Conservation (phyloP, 2,113 vertebrate species). For the Syngnathus scovelli region DNA sequence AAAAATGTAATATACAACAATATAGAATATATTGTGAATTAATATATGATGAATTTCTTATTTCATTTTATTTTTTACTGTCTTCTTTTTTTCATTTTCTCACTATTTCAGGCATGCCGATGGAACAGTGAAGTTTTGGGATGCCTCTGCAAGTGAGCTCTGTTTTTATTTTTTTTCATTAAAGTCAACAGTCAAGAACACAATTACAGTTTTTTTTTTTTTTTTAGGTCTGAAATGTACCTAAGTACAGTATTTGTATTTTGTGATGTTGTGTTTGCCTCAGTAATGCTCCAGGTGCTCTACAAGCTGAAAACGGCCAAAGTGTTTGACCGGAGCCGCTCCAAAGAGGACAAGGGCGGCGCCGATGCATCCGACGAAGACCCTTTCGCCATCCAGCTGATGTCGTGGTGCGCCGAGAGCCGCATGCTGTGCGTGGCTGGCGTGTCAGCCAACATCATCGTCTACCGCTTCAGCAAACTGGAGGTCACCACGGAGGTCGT, state of each 20-base stretch:
- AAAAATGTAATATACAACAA: neutral
- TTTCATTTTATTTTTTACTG: neutral
- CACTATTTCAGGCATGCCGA: conserved; percentile 84
- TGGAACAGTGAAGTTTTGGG: conserved; percentile 98
- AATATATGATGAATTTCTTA: neutral
- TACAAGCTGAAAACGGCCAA: conserved; percentile 99
- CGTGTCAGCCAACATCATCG: conserved; percentile 91
- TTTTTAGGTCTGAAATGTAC: neutral
- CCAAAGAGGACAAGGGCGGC: conserved; percentile 87
- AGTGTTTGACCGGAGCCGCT: conserved; percentile 93
- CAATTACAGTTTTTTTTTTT: neutral
- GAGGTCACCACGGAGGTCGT: conserved; percentile 91
- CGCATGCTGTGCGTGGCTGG: conserved; percentile 91
- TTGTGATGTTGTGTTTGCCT: neutral
- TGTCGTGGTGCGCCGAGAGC: conserved; percentile 97
- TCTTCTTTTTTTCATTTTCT: conserved; percentile 1
- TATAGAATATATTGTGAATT: neutral
- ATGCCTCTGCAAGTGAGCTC: conserved; percentile 92
- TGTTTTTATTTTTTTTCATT: conserved; percentile 25
- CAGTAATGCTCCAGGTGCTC: conserved; percentile 96
- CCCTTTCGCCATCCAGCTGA: conserved; percentile 94
- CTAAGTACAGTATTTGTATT: neutral
- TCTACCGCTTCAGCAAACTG: conserved; percentile 96
- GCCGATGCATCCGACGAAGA: conserved; percentile 94
- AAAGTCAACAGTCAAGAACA: neutral